phyloP scores from a whole-genome alignment of 1,140 invertebrate genomes.

The Bradysia coprophila region DNA sequence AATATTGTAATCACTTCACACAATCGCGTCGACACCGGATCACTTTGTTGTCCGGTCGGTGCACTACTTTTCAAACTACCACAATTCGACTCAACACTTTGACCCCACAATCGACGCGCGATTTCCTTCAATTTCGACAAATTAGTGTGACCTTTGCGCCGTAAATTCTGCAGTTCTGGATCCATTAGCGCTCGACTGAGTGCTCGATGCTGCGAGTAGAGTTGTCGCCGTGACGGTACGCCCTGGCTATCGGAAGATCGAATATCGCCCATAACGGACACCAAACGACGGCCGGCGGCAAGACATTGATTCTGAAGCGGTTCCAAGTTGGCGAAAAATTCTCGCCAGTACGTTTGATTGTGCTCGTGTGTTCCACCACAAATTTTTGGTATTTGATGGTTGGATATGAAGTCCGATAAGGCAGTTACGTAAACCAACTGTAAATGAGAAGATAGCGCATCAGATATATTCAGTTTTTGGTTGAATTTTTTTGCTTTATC shows the following conservation, averaged over 20 bases:
- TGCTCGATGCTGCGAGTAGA: slow-evolving; percentile 30
- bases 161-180: slow-evolving; percentile 27
- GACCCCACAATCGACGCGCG: slow-evolving; percentile 8
- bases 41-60: slow-evolving; percentile 4
- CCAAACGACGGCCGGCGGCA: slow-evolving; percentile 26
- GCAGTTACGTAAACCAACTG: background rate
- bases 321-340: slow-evolving; percentile 38
- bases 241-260: slow-evolving; percentile 25
- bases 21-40: slow-evolving; percentile 15
- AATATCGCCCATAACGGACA: slow-evolving; percentile 29
- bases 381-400: slow-evolving; percentile 27
- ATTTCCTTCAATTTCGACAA: slow-evolving; percentile 28
- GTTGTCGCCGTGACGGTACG: slow-evolving; percentile 25
- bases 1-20: slow-evolving; percentile 28
- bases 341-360: slow-evolving; percentile 39
- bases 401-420: slow-evolving; percentile 18
- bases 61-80: background rate
- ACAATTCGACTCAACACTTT: background rate
- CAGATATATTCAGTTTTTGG: background rate
- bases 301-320: slow-evolving; percentile 28
- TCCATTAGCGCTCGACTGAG: slow-evolving; percentile 28
- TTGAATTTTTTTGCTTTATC: too few species aligned
- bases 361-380: slow-evolving; percentile 29
- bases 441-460: background rate
- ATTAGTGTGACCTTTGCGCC: slow-evolving; percentile 25